Base-by-base conservation (phyloP, 2,113 vertebrate species). In the Rhynchomys soricoides region DNA sequence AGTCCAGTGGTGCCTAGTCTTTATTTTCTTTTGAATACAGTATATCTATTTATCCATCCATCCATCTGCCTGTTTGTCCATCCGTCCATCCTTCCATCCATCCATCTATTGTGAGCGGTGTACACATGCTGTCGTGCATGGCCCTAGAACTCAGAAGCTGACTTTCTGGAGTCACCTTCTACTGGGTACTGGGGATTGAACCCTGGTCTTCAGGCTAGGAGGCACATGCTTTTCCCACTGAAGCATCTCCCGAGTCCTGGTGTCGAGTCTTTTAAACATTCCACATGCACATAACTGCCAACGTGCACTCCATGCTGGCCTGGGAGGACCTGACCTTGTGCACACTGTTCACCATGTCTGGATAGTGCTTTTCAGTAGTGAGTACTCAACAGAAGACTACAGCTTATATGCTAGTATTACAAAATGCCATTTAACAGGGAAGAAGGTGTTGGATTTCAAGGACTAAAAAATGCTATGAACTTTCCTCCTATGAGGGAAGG, bases 381-480 rank as follows among this genome's bases (percentile, higher is more conserved):
- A 66, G 37, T 37, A 74, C 59, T 40, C 55, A 50, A 66, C 21
- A 16, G 43, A 93, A 50, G 34, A 89, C 5, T 43, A 64, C 34
- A 83, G 9, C 55, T 37, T 78, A 79, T 24, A 83, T 64, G 55
- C 40, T 1, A 62, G 37, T 57, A 82, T 83, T 83, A 74, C 19
- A 74, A 88, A 95, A 57, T 96, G 15, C 5, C 71, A 83, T 43
- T 93, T 82, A 64, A 74, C 15, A 91, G 74, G 68, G 34, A 92
- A 83, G 59, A 87, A 87, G 71, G 34, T 21, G 8, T 24, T 24
- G 43, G 64, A n/a, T 50, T 86, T 66, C 66, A n/a, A n/a, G 82
- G 31, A 91, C 43, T 82, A 71, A 74, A 75, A 94, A 93, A 95
- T 48, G 40, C 82, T n/a, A 6, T 45, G 73, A 73, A 40, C n/a